Percentiles rank a stretch among this genome's conserved stretches.
Conservation (phyloP, 2,113 vertebrate genomes). For the Zeus faber region DNA sequence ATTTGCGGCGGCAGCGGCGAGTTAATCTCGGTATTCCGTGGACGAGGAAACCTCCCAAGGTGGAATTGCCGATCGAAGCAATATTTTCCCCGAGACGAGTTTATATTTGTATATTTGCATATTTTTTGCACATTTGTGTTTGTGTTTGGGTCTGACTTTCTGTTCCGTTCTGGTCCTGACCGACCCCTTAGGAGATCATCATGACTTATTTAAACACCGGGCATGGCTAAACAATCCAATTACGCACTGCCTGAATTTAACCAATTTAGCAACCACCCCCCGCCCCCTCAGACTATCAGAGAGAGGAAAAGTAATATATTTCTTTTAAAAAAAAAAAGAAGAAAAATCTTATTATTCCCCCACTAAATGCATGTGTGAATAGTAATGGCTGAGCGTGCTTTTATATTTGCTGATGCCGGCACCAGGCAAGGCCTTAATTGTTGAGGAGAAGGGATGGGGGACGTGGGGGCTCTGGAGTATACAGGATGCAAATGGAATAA, state of each 20-base stretch:
- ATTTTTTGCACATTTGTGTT: slow-evolving; percentile 12
- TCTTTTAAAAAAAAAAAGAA: slow-evolving; percentile 6
- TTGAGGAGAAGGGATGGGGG: slow-evolving; percentile 6
- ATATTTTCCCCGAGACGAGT: no score
- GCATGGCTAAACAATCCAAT: slow-evolving; percentile 21
- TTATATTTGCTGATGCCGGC: slow-evolving; percentile 26
- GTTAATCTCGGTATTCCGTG: background rate
- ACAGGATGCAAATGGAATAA: slow-evolving; percentile 23
- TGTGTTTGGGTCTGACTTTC: slow-evolving; percentile 2
- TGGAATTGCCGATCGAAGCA: slow-evolving; percentile 1
- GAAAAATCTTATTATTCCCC: slow-evolving; percentile 10
- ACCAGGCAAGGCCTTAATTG: slow-evolving; percentile 7
- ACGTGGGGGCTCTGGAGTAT: slow-evolving; percentile 8
- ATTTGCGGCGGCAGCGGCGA: no score
- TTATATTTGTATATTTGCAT: no score
- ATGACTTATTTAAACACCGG: slow-evolving; percentile 20
- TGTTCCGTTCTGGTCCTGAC: background rate
- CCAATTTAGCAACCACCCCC: background rate
- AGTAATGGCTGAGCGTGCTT: slow-evolving; percentile 9
- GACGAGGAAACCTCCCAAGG: background rate
- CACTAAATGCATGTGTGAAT: background rate
- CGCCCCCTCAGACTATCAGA: slow-evolving; percentile 6
- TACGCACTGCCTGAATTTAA: slow-evolving; percentile 7
- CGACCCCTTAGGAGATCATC: slow-evolving; percentile 11
- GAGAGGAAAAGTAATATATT: slow-evolving; percentile 7